Evolutionary conservation across 2,113 vertebrate species (phyloP).

Genomic region (Chloebia gouldiae): DNA sequence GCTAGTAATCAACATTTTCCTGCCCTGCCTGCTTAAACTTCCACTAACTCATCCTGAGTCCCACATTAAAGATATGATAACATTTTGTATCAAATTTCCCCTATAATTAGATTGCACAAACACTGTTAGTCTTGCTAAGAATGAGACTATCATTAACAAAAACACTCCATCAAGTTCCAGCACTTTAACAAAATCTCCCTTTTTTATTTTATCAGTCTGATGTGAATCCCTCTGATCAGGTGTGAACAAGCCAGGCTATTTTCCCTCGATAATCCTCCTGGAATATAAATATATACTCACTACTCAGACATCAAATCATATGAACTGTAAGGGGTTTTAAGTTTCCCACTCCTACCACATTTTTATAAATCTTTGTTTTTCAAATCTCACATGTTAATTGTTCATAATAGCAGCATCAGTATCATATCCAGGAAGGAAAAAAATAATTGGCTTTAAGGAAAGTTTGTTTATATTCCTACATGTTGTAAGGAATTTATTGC

Average conservation of each 20-base stretch:
- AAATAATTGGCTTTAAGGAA: background rate
- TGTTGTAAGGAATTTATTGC: background rate
- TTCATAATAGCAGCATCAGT: background rate
- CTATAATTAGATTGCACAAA: background rate
- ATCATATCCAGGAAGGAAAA: background rate
- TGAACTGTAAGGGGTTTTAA: background rate
- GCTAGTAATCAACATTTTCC: background rate
- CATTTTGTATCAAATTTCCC: slow-evolving; percentile 8
- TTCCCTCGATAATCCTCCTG: background rate
- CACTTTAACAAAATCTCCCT: background rate
- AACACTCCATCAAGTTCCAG: background rate
- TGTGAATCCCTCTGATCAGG: slow-evolving; percentile 11
- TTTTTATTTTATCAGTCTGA: slow-evolving; percentile 28
- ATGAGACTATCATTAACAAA: slow-evolving; percentile 29
- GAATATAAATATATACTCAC: background rate
- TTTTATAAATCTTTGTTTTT: background rate
- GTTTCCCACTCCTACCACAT: background rate
- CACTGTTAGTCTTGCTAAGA: background rate
- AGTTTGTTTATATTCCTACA: background rate
- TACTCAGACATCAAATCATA: background rate
- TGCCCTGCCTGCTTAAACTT: background rate
- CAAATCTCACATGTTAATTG: background rate
- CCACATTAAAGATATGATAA: background rate
- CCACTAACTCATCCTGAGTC: background rate
- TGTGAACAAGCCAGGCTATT: slow-evolving; percentile 28